Evolutionary conservation across 2,113 vertebrate species (phyloP).

Genomic region (Halichoeres trimaculatus): DNA sequence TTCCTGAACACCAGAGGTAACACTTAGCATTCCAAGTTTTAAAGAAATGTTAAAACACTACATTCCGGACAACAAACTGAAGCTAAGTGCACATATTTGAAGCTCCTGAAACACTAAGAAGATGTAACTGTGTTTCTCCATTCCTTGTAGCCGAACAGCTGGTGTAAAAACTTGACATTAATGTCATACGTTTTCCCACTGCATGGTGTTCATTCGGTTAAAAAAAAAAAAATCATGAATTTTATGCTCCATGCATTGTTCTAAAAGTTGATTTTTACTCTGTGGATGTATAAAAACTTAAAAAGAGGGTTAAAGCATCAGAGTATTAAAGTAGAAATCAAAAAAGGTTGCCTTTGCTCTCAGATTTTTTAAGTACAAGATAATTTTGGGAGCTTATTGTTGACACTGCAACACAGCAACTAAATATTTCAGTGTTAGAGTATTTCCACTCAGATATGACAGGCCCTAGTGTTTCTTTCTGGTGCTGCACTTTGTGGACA

Average conservation of each 20-base stretch:
- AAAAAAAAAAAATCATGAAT: no score
- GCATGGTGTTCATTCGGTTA: neutral
- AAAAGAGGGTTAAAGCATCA: no score
- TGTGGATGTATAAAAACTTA: no score
- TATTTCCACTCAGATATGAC: neutral
- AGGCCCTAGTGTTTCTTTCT: no score
- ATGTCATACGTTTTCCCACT: neutral
- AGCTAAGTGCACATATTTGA: neutral
- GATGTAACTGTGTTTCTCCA: neutral
- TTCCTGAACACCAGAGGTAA: neutral
- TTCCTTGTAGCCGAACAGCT: neutral
- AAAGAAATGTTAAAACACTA: slow-evolving; percentile 76
- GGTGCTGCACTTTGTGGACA: no score
- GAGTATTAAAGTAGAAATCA: no score
- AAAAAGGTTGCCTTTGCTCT: no score
- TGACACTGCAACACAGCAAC: neutral
- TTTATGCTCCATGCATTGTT: no score
- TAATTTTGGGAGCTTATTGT: neutral
- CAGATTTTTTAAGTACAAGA: neutral
- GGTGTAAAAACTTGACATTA: neutral
- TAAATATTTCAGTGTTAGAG: neutral
- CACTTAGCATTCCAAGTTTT: slow-evolving; percentile 83
- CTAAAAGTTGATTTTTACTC: no score
- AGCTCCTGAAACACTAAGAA: neutral
- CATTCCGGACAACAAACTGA: neutral